Evolutionary conservation across 2,888 invertebrate genomes (phyloP).

Genomic region (Oligia latruncula): DNA sequence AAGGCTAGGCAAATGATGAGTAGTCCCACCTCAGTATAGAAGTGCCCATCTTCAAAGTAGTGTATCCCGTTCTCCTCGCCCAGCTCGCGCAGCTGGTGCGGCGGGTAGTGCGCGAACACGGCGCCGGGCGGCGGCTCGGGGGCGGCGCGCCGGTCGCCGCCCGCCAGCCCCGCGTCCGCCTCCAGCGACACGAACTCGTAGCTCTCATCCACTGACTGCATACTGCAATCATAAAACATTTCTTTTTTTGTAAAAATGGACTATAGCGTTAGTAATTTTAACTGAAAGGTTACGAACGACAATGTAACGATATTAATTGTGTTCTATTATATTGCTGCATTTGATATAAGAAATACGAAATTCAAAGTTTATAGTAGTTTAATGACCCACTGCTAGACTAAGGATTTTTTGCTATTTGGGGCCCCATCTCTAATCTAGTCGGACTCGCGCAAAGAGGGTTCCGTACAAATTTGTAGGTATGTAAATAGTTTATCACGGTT

Average conservation of each 20-base stretch:
- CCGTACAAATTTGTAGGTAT: too few relatives aligned
- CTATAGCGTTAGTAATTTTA: background rate
- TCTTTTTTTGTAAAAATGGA: background rate
- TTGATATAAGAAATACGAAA: background rate
- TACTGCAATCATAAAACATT: conserved; percentile 64
- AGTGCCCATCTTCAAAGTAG: conserved; percentile 97
- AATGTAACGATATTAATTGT: background rate
- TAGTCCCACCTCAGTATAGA: conserved; percentile 94
- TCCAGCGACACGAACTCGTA: conserved; percentile 87
- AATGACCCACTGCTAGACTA: background rate
- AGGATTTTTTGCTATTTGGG: background rate
- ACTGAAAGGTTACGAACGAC: background rate
- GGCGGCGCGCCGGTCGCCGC: conserved; percentile 76
- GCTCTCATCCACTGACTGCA: conserved; percentile 89
- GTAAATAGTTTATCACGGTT: too few relatives aligned
- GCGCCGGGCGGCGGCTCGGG: conserved; percentile 32
- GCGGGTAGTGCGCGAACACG: conserved; percentile 90
- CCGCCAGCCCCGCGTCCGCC: conserved; percentile 79
- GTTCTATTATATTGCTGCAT: background rate
- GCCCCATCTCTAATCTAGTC: background rate
- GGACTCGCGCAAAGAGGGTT: too few relatives aligned
- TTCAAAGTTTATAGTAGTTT: background rate
- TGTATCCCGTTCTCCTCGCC: conserved; percentile 96
- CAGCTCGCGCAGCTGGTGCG: conserved; percentile 92
- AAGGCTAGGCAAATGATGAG: too few relatives aligned